Conservation (phyloP, 2,113 vertebrate species). For the Microcebus tavaratra region DNA sequence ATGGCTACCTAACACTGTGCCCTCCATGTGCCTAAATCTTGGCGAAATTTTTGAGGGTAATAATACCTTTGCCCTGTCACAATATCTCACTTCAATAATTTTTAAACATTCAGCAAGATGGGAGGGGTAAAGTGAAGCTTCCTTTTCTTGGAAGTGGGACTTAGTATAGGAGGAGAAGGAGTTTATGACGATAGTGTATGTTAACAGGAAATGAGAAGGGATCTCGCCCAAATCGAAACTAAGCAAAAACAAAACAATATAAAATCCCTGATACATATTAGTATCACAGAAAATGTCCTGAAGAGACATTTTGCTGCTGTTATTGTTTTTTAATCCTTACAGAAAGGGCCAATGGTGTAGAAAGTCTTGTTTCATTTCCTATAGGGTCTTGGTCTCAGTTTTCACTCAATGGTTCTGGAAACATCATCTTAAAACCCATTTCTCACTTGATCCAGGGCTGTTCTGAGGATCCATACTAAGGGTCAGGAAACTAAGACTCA, state of each 20-base stretch:
- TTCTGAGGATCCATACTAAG: neutral
- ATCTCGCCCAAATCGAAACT: neutral
- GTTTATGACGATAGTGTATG: neutral
- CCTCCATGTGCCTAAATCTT: neutral
- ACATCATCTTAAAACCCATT: neutral
- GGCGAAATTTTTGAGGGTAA: neutral
- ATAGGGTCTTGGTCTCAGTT: neutral
- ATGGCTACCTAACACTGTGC: neutral
- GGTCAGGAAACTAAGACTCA: neutral
- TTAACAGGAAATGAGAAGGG: no score
- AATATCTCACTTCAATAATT: neutral
- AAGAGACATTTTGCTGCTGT: neutral
- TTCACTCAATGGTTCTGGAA: neutral
- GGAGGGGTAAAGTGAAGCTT: neutral
- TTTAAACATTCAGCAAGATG: neutral
- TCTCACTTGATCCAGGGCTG: neutral
- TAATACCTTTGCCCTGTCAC: neutral
- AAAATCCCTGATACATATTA: neutral
- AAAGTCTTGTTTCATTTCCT: neutral
- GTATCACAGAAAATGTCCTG: neutral
- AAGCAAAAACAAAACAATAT: neutral
- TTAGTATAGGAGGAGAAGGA: neutral
- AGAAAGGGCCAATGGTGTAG: neutral
- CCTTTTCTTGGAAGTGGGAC: neutral
- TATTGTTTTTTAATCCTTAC: neutral